phyloP scores from a whole-genome alignment of 1,140 invertebrate species.

The Cydia splendana region DNA sequence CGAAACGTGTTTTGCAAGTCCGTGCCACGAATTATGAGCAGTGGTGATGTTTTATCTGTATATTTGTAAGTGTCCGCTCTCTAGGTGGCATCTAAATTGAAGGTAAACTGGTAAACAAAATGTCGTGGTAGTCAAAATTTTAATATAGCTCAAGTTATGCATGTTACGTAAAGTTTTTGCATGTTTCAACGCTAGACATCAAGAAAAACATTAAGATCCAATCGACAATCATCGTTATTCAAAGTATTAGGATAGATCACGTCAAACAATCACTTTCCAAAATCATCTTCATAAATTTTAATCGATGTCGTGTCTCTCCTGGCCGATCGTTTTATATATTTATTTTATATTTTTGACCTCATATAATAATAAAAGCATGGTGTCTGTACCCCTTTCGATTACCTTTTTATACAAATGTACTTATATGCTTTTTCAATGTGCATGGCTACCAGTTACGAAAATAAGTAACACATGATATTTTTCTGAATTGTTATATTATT shows the following conservation, averaged over 20 bases:
- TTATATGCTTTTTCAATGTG: slow-evolving; percentile 64
- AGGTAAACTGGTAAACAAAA: slow-evolving; percentile 55
- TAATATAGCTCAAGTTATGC: slow-evolving; percentile 44
- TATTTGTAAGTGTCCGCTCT: slow-evolving; percentile 37
- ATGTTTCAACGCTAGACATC: slow-evolving; percentile 45
- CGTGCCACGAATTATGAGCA: background rate
- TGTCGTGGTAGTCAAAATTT: slow-evolving; percentile 50
- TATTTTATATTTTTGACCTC: slow-evolving; percentile 58
- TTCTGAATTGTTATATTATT: slow-evolving; percentile 58
- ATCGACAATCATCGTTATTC: slow-evolving; percentile 37
- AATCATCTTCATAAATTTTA: slow-evolving; percentile 43
- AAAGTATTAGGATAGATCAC: slow-evolving; percentile 41
- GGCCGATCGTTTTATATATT: slow-evolving; percentile 50
- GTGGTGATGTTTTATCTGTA: slow-evolving; percentile 12
- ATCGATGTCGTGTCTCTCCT: slow-evolving; percentile 58
- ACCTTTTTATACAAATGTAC: slow-evolving; percentile 36
- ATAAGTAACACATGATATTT: slow-evolving; percentile 48
- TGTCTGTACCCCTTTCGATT: slow-evolving; percentile 45
- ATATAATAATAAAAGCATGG: slow-evolving; percentile 67
- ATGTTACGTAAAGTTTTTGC: slow-evolving; percentile 52
- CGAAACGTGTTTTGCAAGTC: slow-evolving; percentile 24
- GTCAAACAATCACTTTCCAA: slow-evolving; percentile 40
- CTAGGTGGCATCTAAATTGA: slow-evolving; percentile 50
- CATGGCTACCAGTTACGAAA: slow-evolving; percentile 70
- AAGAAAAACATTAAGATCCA: background rate